Evolutionary conservation across 1,140 invertebrate species (phyloP).

Genomic region (Latrodectus geometricus): DNA sequence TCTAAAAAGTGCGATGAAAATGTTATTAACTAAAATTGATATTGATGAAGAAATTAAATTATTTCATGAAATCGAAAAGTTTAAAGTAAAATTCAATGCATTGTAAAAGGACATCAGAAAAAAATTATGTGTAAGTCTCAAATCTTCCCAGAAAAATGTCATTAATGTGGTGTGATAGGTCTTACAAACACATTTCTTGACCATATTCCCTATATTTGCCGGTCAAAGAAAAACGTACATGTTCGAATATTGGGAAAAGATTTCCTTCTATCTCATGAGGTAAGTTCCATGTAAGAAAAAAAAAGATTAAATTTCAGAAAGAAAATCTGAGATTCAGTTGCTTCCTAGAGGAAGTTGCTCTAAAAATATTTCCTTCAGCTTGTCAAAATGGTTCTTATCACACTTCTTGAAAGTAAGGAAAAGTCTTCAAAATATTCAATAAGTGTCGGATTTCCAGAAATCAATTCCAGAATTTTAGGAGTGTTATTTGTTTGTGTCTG

Average conservation of each 20-base stretch:
- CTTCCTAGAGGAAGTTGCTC: conserved; percentile 7
- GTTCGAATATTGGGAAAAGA: background rate
- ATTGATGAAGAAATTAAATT: too few relatives aligned
- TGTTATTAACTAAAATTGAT: too few relatives aligned
- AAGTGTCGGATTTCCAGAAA: conserved; percentile 17
- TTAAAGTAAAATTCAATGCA: too few relatives aligned
- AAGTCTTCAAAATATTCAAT: too few relatives aligned
- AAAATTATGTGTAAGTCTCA: too few relatives aligned
- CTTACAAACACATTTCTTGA: background rate
- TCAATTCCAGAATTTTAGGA: background rate
- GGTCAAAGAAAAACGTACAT: background rate
- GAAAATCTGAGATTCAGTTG: conserved; percentile 22
- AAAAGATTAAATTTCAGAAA: background rate
- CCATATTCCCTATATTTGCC: background rate
- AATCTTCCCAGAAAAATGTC: too few relatives aligned
- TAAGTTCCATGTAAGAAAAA: background rate
- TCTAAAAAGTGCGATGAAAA: too few relatives aligned
- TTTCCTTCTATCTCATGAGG: background rate
- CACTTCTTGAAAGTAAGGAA: conserved; percentile 7
- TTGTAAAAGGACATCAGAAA: too few relatives aligned
- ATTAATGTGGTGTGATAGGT: too few relatives aligned
- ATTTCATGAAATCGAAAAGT: too few relatives aligned
- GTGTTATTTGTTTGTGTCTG: background rate
- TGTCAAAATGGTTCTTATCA: conserved; percentile 26
- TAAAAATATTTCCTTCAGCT: conserved; percentile 16